Conservation (phyloP, 2,888 invertebrate genomes). For the Clivina fossor region DNA sequence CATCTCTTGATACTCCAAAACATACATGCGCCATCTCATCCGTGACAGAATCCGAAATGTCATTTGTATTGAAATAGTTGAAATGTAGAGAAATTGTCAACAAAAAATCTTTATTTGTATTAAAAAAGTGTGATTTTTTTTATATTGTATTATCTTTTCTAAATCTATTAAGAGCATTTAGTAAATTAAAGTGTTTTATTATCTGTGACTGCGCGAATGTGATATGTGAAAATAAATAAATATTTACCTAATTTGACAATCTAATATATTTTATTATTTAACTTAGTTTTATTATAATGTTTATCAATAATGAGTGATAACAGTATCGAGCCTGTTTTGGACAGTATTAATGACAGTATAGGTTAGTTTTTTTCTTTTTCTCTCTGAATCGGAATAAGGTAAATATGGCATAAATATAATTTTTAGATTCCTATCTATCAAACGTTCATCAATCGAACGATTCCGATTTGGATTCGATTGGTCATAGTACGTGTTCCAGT, state of each 20-base stretch:
- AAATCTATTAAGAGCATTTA: neutral
- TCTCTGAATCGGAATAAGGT: neutral
- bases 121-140: neutral
- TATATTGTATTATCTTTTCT: neutral
- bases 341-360: conserved; percentile 16
- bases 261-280: too few species aligned
- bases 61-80: neutral
- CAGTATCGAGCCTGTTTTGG: conserved; percentile 14
- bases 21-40: too few species aligned
- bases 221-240: too few species aligned
- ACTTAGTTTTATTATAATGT: neutral
- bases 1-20: too few species aligned
- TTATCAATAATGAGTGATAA: conserved; percentile 28
- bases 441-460: conserved; percentile 8
- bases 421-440: conserved; percentile 19
- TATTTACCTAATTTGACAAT: too few species aligned
- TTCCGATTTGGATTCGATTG: conserved; percentile 18
- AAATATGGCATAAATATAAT: neutral
- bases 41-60: too few species aligned
- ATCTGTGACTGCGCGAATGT: neutral
- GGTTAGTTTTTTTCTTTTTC: conserved; percentile 14
- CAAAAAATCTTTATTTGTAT: neutral
- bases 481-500: conserved; percentile 31
- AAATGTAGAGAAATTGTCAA: conserved; percentile 1
- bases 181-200: neutral